A percentile compares a stretch with the other conserved stretches of the same genome.
Conservation (phyloP, 2,113 vertebrate species). For the Apteryx owenii region DNA sequence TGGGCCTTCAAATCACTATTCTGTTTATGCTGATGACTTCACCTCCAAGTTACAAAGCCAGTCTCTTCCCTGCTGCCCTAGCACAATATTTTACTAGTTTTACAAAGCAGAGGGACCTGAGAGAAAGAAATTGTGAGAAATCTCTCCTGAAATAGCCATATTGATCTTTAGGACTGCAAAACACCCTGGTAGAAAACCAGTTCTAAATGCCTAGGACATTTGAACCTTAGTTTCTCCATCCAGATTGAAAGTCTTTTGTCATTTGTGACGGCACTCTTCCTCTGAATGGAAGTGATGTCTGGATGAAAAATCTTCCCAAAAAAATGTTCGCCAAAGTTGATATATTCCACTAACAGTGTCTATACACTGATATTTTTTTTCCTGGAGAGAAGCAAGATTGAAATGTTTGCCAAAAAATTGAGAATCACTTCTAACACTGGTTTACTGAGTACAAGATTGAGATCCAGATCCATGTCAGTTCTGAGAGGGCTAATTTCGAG, state of each 20-base stretch:
- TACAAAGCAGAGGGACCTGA: neutral
- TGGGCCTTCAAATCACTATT: neutral
- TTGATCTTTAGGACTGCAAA: neutral
- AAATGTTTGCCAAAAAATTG: neutral
- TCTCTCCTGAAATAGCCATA: neutral
- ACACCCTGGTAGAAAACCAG: neutral
- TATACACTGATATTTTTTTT: neutral
- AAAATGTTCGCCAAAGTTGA: fast-evolving
- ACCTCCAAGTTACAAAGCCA: neutral
- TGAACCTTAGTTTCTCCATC: neutral
- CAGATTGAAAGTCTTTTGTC: neutral
- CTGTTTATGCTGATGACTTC: neutral
- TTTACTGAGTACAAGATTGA: neutral
- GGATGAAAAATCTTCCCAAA: neutral
- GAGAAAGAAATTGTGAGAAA: neutral
- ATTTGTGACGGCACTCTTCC: neutral
- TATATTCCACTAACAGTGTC: neutral
- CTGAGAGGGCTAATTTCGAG: neutral
- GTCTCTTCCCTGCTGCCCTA: neutral
- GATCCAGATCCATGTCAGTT: neutral
- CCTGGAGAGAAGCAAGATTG: neutral
- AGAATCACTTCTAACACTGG: neutral
- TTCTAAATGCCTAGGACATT: neutral
- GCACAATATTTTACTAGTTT: neutral
- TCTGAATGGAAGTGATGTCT: neutral